Evolutionary conservation across 2,888 invertebrate genomes (phyloP).

Genomic region (Leucoma salicis): DNA sequence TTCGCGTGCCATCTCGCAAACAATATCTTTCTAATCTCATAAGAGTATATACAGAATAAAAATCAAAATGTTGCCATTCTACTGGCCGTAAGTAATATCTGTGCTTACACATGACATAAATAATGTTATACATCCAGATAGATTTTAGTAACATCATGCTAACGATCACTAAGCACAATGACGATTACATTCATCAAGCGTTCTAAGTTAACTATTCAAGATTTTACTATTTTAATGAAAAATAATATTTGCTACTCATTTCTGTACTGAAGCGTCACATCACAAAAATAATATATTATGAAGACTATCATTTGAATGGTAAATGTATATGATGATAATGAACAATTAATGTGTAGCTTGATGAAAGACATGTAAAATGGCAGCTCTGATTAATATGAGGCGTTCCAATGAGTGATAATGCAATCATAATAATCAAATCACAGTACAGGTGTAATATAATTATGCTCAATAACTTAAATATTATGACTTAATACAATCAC

Average conservation of each 20-base stretch:
- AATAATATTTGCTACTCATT: constrained; percentile 71
- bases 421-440: constrained; percentile 75
- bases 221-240: constrained; percentile 63
- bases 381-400: constrained; percentile 35
- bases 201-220: constrained; percentile 72
- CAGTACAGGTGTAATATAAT: constrained; percentile 74
- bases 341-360: constrained; percentile 18
- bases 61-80: constrained; percentile 33
- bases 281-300: constrained; percentile 54
- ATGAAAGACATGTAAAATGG: constrained; percentile 25
- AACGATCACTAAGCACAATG: constrained; percentile 80
- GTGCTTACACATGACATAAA: constrained; percentile 35
- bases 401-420: constrained; percentile 63
- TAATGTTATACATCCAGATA: constrained; percentile 56
- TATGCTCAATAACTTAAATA: constrained; percentile 74
- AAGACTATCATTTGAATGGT: background rate
- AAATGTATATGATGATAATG: background rate
- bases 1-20: constrained; percentile 49
- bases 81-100: constrained; percentile 19
- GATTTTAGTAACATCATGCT: constrained; percentile 71
- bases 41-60: constrained; percentile 46
- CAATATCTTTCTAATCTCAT: constrained; percentile 51
- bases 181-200: constrained; percentile 80
- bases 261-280: constrained; percentile 74
- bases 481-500: constrained; percentile 71